Percentiles rank a stretch among this genome's conserved stretches.
Evolutionary conservation across 2,888 invertebrate species (phyloP).

Genomic region (Salticus scenicus): DNA sequence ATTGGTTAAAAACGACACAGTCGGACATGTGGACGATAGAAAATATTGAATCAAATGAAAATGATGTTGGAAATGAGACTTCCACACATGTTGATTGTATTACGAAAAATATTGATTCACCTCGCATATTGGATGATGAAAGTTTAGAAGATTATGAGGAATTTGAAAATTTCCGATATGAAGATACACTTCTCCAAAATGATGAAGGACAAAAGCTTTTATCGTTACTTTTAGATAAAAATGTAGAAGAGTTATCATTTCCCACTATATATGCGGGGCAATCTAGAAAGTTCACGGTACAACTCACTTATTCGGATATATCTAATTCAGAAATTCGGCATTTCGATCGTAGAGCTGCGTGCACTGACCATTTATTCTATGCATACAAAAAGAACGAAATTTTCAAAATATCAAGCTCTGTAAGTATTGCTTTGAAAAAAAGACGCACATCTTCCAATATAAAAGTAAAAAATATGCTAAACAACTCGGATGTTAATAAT

Average conservation of each 20-base stretch:
- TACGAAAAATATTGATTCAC: no score
- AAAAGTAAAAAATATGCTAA: no score
- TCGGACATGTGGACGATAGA: background rate
- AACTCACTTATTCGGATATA: background rate
- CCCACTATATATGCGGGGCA: constrained; percentile 33
- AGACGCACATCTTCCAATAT: no score
- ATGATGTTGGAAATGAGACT: no score
- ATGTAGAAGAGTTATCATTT: constrained; percentile 70
- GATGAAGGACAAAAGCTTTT: constrained; percentile 70
- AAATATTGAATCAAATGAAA: no score
- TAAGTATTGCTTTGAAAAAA: no score
- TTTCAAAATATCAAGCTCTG: no score
- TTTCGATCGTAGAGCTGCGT: background rate
- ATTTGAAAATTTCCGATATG: background rate
- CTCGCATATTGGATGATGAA: no score
- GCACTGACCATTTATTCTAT: background rate
- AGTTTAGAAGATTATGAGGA: background rate
- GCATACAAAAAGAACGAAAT: no score
- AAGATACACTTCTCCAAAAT: background rate
- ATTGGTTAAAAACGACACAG: background rate
- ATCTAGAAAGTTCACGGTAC: background rate
- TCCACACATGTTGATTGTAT: no score
- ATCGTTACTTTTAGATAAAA: constrained; percentile 71
- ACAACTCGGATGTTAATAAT: no score
- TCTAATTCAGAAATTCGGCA: constrained; percentile 18